Conservation (phyloP, 2,797 vertebrate species). For the Channa striata region DNA sequence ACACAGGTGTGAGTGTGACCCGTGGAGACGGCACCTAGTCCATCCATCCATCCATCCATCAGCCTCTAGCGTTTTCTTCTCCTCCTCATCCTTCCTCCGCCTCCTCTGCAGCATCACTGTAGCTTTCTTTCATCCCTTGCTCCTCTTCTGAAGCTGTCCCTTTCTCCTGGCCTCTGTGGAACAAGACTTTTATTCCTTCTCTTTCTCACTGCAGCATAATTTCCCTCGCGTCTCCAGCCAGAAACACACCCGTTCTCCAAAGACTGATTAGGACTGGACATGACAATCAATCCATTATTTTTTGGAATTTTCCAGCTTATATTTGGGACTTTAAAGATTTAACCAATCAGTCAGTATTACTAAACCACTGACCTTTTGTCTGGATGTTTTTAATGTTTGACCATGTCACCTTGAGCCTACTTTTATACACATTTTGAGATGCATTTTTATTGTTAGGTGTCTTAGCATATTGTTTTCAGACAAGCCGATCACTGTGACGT, state of each 20-base stretch:
- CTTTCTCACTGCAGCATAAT: conserved; percentile 38
- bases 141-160: conserved; percentile 62
- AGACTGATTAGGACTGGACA: conserved; percentile 66
- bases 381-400: conserved; percentile 41
- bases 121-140: conserved; percentile 73
- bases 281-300: conserved; percentile 34
- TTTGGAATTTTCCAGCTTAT: conserved; percentile 49
- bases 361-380: conserved; percentile 41
- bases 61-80: conserved; percentile 86
- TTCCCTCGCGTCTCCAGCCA: conserved; percentile 43
- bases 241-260: conserved; percentile 55
- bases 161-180: conserved; percentile 49
- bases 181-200: conserved; percentile 51
- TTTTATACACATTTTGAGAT: conserved; percentile 70
- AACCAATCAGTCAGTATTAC: conserved; percentile 12
- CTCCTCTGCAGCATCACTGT: conserved; percentile 82
- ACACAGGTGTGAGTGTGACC: conserved; percentile 87
- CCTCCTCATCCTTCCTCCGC: conserved; percentile 86
- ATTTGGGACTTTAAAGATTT: conserved; percentile 47
- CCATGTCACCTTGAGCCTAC: conserved; percentile 59
- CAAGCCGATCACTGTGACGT: conserved; percentile 62
- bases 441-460: conserved; percentile 53
- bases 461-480: conserved; percentile 35
- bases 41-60: conserved; percentile 84
- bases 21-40: conserved; percentile 86